Evolutionary conservation across 2,797 vertebrate genomes (phyloP).

Genomic region (Enteromius paludinosus): DNA sequence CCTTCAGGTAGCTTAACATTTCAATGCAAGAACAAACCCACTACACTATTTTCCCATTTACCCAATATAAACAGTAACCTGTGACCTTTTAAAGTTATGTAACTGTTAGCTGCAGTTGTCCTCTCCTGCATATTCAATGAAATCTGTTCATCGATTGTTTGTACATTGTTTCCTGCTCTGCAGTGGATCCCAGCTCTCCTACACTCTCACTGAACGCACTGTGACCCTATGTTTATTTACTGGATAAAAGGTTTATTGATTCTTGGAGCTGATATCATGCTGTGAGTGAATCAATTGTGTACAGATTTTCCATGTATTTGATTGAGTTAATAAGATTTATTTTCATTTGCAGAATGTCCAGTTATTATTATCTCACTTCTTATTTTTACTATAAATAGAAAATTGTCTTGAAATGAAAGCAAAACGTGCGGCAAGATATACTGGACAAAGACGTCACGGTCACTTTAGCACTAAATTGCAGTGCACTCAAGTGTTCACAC

Average conservation of each 20-base stretch:
- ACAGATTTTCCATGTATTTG: slow-evolving; percentile 20
- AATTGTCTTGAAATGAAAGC: neutral
- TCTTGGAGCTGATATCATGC: slow-evolving; percentile 13
- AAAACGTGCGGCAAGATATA: neutral
- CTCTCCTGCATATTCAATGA: slow-evolving; percentile 4
- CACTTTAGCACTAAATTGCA: slow-evolving; percentile 5
- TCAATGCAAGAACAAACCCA: no score
- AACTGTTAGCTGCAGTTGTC: neutral
- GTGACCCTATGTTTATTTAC: slow-evolving; percentile 32
- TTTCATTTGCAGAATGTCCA: neutral
- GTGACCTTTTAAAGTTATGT: neutral
- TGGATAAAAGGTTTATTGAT: slow-evolving; percentile 39
- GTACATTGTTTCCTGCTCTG: slow-evolving; percentile 9
- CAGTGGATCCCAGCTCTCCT: slow-evolving; percentile 19
- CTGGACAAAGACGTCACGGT: neutral
- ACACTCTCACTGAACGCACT: neutral
- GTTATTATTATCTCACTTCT: neutral
- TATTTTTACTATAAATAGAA: neutral
- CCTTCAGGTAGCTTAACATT: neutral
- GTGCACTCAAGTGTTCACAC: slow-evolving; percentile 30
- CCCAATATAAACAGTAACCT: neutral
- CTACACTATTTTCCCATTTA: no score
- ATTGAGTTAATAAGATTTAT: slow-evolving; percentile 5
- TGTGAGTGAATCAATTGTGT: slow-evolving; percentile 13
- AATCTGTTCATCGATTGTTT: slow-evolving; percentile 26